Conservation (phyloP, 2,888 invertebrate species). For the Liodrosophila aerea region DNA sequence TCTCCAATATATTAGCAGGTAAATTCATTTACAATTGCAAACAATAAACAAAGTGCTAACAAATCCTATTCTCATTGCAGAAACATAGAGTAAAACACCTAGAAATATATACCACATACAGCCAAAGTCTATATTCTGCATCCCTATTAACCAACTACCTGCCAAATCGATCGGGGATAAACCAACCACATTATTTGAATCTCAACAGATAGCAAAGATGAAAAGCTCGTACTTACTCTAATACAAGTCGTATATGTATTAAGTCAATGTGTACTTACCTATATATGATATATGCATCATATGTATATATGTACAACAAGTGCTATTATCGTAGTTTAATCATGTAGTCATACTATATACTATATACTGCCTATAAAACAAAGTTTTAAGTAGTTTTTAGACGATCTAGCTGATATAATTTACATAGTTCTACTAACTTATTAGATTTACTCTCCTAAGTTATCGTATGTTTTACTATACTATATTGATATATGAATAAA, state of each 20-base stretch:
- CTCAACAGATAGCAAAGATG: conserved; percentile 23
- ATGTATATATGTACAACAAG: conserved; percentile 20
- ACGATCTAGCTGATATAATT: conserved; percentile 25
- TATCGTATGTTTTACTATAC: conserved; percentile 4
- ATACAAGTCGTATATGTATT: conserved; percentile 20
- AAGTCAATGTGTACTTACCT: conserved; percentile 33
- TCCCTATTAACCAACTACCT: conserved; percentile 6
- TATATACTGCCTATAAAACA: conserved; percentile 55
- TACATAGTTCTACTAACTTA: conserved; percentile 1
- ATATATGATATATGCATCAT: conserved; percentile 29
- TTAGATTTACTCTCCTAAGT: too few species aligned
- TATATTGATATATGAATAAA: too few species aligned
- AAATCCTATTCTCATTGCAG: conserved; percentile 5
- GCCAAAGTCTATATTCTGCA: conserved; percentile 6
- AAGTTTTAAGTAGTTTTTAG: conserved; percentile 55
- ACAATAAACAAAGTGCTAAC: too few species aligned
- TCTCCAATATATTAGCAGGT: conserved; percentile 12
- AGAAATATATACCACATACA: too few species aligned
- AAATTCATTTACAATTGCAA: neutral
- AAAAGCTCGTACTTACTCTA: conserved; percentile 15
- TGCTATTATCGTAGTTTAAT: conserved; percentile 44
- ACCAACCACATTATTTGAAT: conserved; percentile 33
- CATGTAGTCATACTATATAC: conserved; percentile 32
- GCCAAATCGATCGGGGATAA: conserved; percentile 3
- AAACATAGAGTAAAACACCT: conserved; percentile 1